Evolutionary conservation across 2,888 invertebrate genomes (phyloP), one percentile per base, ranked within the genome.

Genomic region (Cephus pygmeus): DNA sequence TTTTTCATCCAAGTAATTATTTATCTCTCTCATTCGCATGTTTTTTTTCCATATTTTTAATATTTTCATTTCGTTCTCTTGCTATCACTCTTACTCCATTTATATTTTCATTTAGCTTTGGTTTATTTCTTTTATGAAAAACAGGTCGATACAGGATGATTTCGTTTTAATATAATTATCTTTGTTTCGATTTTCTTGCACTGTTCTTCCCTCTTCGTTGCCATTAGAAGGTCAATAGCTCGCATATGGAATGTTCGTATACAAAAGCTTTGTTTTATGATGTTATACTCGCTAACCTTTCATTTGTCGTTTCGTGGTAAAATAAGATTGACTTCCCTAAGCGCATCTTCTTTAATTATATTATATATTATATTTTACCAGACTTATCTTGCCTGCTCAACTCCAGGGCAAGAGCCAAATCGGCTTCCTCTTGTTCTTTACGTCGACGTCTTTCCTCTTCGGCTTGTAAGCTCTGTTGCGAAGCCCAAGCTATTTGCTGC

Each of bases 401-500:
- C 80, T 95, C 95, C 76, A 96, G 92, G 1, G 96, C 96, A 69
- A 95, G 92, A 87, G 95, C 95, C 76, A 96, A 91, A 86, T 96
- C 96, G n/a, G 94, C 94, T 82, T 95, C 94, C 87, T 92, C 94
- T 77, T 93, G 92, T 75, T 94, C 92, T 82, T 94, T 92, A 76
- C 92, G 93, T 80, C 93, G 93, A 30, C 94, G 92, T 84, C 94
- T 94, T 80, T 93, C 94, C 87, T 95, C 94, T 88, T 95, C 94
- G 69, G 94, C 91, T 40, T 93, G 92, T 79, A 94, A 90, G 83
- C 96, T 95, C 89, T 96, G 95, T 36, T 93, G 92, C 23, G 95
- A 95, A 4, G 96, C 96, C 96, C 96, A 96, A 31, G 94, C 95
- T 89, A 95, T 91, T 91, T 96, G 96, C 89, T 94, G 93, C 86